These are phyloP conservation scores for Drepanosiphum platanoidis DNA, from an alignment of 2,888 invertebrate genomes.

Conservation along the genomic window DNA sequence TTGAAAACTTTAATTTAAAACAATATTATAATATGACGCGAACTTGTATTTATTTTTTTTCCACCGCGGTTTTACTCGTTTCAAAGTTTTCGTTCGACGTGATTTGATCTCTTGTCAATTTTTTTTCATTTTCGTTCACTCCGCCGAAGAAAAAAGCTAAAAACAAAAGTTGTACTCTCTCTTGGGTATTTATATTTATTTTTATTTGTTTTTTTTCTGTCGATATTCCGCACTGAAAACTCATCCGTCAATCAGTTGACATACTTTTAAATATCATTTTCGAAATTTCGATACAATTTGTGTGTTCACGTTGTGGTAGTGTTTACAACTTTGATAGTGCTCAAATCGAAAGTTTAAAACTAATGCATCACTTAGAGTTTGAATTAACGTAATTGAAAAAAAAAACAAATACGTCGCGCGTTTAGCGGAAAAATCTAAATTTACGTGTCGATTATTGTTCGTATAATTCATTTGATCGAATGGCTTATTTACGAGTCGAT, in stretches of 20 bases:
- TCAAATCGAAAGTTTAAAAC: not conserved
- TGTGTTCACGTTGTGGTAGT: not conserved
- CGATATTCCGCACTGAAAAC: not conserved
- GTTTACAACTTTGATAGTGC: not conserved
- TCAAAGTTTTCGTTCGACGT: not conserved
- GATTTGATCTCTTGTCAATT: not conserved
- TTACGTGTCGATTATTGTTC: not conserved
- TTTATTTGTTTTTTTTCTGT: not conserved
- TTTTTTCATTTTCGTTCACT: not conserved
- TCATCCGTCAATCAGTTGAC: conserved; percentile 27
- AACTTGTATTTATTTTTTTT: not conserved
- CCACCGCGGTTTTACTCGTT: not conserved
- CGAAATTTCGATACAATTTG: not conserved
- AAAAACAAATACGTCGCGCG: not conserved
- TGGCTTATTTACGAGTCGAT: no score
- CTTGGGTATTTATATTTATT: not conserved
- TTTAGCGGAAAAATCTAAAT: not conserved
- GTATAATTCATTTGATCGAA: not conserved
- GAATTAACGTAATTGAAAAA: not conserved
- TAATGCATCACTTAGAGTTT: conserved; percentile 2
- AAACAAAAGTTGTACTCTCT: not conserved
- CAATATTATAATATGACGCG: not conserved
- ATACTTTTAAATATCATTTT: conserved; percentile 13
- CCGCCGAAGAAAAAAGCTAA: not conserved
- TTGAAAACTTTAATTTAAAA: not conserved